Evolutionary conservation across 2,888 invertebrate genomes (phyloP), one percentile per base, ranked within the genome.

Genomic region (Actias luna): DNA sequence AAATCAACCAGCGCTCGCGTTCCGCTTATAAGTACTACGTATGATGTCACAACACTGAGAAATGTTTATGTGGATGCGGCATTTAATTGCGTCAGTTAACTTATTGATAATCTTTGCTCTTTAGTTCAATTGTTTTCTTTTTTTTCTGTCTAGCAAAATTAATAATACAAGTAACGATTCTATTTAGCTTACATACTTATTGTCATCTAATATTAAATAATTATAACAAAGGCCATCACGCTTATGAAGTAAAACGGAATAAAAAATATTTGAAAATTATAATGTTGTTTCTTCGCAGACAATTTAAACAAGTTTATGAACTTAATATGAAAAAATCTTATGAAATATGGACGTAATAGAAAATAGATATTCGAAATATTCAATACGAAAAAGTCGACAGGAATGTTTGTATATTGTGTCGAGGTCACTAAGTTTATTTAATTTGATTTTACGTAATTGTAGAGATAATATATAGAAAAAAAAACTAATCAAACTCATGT

Each of bases 51-150:
- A 29, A 29, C 55, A 55, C 0, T 5, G 55, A 55, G 55, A 55
- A 55, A 55, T 29, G 55, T 55, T n/a, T 55, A 3, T n/a, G 25
- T 52, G 46, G 46, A 46, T 39, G 36, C 16, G 29, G 29, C 8
- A 55, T 55, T 29, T 55, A 55, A 55, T 55, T 55, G 55, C 55
- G 55, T 55, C 55, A 55, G 29, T 16, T 55, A 22, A 22, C 7
- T 27, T 5, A 16, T n/a, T 29, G 55, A 55, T 55, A 55, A 55
- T n/a, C 55, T 55, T n/a, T 55, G 29, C 55, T 29, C 55, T 29
- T 29, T 29, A 29, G 29, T 55, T 55, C 29, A 22, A 52, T 22
- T 27, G 4, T n/a, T 55, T 27, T 27, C 27, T 52, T 12, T 52
- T 27, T 14, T n/a, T n/a, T n/a, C n/a, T n/a, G n/a, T n/a, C n/a